Conservation (phyloP, 2,113 vertebrate species). For the Elephas maximus region DNA sequence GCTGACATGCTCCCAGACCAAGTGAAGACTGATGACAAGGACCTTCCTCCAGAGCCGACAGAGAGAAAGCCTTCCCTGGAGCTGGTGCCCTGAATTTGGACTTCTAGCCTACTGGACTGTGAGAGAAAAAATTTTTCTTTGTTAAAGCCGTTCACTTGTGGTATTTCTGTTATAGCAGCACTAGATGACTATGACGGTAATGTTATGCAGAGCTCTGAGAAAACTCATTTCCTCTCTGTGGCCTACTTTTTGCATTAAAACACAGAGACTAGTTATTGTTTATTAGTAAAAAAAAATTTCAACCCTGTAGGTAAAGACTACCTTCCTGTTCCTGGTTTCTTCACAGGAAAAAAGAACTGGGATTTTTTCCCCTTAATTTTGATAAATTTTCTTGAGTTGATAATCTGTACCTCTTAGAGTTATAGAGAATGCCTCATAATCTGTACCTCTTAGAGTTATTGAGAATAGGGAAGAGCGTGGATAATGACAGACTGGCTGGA, state of each 20-base stretch:
- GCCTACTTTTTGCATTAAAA: neutral
- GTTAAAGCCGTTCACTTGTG: too few species aligned
- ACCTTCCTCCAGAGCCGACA: too few species aligned
- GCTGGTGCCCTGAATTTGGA: too few species aligned
- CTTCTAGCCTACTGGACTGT: too few species aligned
- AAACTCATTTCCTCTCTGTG: neutral
- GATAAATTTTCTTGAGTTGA: neutral
- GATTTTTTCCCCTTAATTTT: neutral
- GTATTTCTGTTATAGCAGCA: too few species aligned
- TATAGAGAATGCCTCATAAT: neutral
- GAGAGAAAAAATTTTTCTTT: too few species aligned
- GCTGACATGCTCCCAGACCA: too few species aligned
- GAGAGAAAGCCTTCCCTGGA: too few species aligned
- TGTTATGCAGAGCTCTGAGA: neutral
- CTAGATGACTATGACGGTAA: too few species aligned
- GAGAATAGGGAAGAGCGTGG: neutral
- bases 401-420: neutral
- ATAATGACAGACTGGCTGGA: neutral
- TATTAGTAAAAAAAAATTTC: neutral
- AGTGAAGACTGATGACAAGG: too few species aligned
- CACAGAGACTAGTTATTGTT: neutral
- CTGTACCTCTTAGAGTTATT: neutral
- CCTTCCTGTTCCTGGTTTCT: neutral
- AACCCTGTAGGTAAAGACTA: neutral
- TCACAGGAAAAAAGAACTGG: neutral